These are phyloP conservation scores for Bombus pyrosoma DNA, from an alignment of 1,140 invertebrate genomes.

Conservation along the genomic window DNA sequence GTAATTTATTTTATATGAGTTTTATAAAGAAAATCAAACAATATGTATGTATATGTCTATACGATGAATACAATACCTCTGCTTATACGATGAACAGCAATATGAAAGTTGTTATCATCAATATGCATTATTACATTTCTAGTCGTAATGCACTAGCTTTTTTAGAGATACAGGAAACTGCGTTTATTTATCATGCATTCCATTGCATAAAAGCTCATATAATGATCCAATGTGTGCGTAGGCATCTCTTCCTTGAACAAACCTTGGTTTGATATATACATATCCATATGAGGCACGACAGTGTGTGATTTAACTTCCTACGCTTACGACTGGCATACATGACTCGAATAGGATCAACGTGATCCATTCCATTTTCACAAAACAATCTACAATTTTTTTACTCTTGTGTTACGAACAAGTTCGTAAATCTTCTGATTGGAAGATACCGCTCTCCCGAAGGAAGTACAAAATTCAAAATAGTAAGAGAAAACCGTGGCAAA, in stretches of 20 bases:
- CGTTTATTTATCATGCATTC: not conserved
- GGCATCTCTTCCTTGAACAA: constrained; percentile 56
- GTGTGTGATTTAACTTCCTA: constrained; percentile 49
- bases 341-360: constrained; percentile 7
- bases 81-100: not conserved
- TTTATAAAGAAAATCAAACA: not conserved
- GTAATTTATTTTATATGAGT: not conserved
- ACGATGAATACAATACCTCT: not conserved
- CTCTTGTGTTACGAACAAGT: not conserved
- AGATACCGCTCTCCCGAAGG: not conserved
- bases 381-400: not conserved
- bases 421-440: no score
- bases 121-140: not conserved
- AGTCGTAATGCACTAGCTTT: not conserved
- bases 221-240: constrained; percentile 53
- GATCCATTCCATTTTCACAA: not conserved
- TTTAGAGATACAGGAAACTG: constrained; percentile 2
- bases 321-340: constrained; percentile 2
- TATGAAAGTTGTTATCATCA: no score
- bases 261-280: constrained; percentile 30
- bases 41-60: not conserved
- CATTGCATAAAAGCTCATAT: constrained; percentile 23
- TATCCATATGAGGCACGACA: constrained; percentile 54
- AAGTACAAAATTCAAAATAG: not conserved
- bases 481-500: not conserved